Conservation (phyloP, 2,888 invertebrate genomes). For the Watsonalla cultraria region DNA sequence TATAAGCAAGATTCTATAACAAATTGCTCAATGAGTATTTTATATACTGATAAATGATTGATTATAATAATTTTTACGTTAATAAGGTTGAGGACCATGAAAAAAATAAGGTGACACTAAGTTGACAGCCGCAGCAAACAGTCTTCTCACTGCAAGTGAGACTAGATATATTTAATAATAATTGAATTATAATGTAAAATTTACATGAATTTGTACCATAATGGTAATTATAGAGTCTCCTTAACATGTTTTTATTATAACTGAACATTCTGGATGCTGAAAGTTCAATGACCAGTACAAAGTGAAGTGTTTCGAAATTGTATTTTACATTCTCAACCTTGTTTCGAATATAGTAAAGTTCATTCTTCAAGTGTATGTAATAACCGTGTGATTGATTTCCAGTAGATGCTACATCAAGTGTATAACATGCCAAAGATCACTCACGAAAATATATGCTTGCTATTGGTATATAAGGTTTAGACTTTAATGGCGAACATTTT, state of each 20-base stretch:
- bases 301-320: not conserved
- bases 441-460: not conserved
- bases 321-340: not conserved
- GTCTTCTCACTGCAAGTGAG: not conserved
- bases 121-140: not conserved
- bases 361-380: not conserved
- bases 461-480: not conserved
- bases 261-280: not conserved
- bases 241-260: not conserved
- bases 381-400: conserved; percentile 2
- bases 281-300: not conserved
- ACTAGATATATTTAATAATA: not conserved
- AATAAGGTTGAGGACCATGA: too few species aligned
- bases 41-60: too few species aligned
- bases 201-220: not conserved
- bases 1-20: too few species aligned
- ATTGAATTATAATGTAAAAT: not conserved
- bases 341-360: not conserved
- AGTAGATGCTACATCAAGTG: conserved; percentile 1
- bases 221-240: not conserved
- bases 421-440: conserved; percentile 2
- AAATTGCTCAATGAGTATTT: too few species aligned
- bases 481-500: too few species aligned
- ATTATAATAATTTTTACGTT: too few species aligned
- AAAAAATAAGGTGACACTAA: not conserved